Percentiles rank a stretch among this genome's conserved stretches.
These are phyloP conservation scores for Ectropis grisescens DNA, from an alignment of 1,140 invertebrate genomes.

Conservation along the genomic window DNA sequence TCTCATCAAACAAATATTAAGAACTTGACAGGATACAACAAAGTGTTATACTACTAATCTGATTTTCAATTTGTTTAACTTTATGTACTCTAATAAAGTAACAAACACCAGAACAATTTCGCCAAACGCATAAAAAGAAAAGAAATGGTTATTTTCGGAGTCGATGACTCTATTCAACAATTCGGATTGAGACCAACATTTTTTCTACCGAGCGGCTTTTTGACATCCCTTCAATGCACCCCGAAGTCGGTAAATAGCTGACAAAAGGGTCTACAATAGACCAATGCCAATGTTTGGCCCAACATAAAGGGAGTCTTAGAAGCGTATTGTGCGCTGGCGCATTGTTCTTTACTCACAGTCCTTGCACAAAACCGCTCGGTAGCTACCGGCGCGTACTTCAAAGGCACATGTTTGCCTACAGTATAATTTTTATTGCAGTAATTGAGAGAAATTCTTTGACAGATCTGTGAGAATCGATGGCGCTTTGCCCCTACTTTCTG, in stretches of 20 bases:
- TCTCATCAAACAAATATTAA: too few relatives aligned
- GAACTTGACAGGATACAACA: too few relatives aligned
- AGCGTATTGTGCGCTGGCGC: conserved; percentile 40
- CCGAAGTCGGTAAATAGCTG: conserved; percentile 58
- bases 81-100: conserved; percentile 6
- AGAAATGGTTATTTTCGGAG: conserved; percentile 36
- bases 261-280: conserved; percentile 50
- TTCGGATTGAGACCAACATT: conserved; percentile 27
- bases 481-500: too few relatives aligned
- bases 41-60: too few relatives aligned
- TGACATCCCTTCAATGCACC: conserved; percentile 36
- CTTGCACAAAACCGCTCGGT: conserved; percentile 58
- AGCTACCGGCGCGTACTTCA: conserved; percentile 36
- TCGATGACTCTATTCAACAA: conserved; percentile 35
- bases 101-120: conserved; percentile 2
- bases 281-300: conserved; percentile 60
- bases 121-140: conserved; percentile 11
- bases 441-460: conserved; percentile 44
- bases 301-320: conserved; percentile 55
- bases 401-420: conserved; percentile 50
- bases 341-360: conserved; percentile 32
- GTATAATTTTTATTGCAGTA: conserved; percentile 64
- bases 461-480: conserved; percentile 26
- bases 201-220: conserved; percentile 23
- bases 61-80: too few relatives aligned